Evolutionary conservation across 2,888 invertebrate genomes (phyloP), one percentile per base, ranked within the genome.

Genomic region (Epinotia bilunana): DNA sequence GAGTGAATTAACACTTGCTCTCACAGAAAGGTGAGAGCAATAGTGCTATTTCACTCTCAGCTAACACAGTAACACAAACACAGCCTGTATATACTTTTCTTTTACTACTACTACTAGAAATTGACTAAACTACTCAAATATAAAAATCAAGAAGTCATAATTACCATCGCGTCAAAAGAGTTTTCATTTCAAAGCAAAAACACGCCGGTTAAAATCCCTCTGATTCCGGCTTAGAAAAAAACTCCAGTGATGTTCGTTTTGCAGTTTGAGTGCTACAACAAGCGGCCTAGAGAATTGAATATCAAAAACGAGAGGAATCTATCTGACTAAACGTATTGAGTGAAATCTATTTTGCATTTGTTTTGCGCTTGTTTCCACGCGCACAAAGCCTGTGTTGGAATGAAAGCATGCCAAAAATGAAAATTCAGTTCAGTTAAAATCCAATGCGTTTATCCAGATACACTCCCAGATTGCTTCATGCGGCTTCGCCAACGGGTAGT

Each of bases 401-500:
- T 7, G 2, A n/a, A 53, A 53, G 1, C 13, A n/a, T 7, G 16
- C 7, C 16, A 53, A 6, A 53, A 53, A 49, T 49, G 49, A 16
- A 49, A 53, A 13, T 53, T n/a, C 53, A 7, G n/a, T 6, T 5
- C 5, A n/a, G 16, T 16, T 16, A 43, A 49, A 49, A 49, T 49
- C 16, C 16, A 16, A 49, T 49, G 16, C 49, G 49, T 16, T 49
- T 6, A 16, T 49, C 16, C 12, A 16, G 16, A 49, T 49, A 49
- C 16, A 49, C 16, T n/a, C 49, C 83, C 80, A 81, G 81, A 80
- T 79, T 72, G 78, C 74, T 28, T 28, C 23, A 28, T 28, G 23
- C 23, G 23, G 23, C 23, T 78, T 77, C 60, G n/a, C 73, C 49
- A 67, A 64, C 77, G 79, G 80, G 78, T 79, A 79, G 80, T 84